phyloP scores from a whole-genome alignment of 2,888 invertebrate species.

The Sarcophaga rosellei region DNA sequence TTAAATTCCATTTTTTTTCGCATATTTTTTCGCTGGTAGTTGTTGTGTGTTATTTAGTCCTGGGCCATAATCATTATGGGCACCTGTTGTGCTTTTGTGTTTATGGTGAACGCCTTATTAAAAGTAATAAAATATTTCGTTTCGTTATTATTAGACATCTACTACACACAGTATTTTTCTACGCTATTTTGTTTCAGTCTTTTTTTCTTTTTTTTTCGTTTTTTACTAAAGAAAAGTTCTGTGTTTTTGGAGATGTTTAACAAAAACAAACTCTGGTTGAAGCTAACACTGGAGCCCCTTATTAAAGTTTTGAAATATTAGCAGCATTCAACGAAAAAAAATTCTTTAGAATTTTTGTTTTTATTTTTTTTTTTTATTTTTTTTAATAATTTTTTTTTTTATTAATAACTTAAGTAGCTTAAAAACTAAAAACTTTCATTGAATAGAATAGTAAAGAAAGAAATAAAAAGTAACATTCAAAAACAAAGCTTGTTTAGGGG shows the following conservation, averaged over 20 bases:
- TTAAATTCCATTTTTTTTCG: not conserved
- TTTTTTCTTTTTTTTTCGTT: no score
- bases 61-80: conserved; percentile 53
- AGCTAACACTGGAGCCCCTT: no score
- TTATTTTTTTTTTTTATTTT: no score
- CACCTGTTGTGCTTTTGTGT: conserved; percentile 68
- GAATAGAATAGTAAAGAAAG: not conserved
- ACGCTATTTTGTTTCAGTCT: no score
- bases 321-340: no score
- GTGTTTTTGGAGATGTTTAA: no score
- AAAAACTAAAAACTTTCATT: conserved; percentile 1
- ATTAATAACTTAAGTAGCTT: conserved; percentile 14
- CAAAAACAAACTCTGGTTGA: no score
- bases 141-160: not conserved
- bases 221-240: not conserved
- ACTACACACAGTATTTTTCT: not conserved
- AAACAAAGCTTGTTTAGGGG: no score
- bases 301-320: no score
- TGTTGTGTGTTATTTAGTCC: conserved; percentile 23
- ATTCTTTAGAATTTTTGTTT: no score
- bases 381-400: not conserved
- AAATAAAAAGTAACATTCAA: not conserved
- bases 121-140: conserved; percentile 58
- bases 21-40: not conserved
- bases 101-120: conserved; percentile 65